Base-by-base conservation (phyloP, 1,140 invertebrate species). In the Philaenus spumarius region DNA sequence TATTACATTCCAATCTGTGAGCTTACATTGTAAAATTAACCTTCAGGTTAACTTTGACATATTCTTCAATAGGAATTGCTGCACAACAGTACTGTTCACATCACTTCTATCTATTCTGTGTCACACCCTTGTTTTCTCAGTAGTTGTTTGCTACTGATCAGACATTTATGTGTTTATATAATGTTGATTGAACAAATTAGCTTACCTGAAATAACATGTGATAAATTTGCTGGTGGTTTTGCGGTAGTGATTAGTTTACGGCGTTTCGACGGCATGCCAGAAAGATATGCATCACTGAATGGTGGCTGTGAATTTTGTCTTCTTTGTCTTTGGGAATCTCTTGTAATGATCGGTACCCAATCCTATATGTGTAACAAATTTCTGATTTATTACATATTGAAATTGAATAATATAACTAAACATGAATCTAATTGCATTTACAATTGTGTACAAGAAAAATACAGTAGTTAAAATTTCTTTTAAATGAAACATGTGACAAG, bases 221-320 rank as follows among this genome's bases (percentile, higher is more conserved):
- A 54, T 14, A 66, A 53, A 52, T 59, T 64, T 22, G 58, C 56
- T 15, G 60, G 57, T 26, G 67, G 66, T 58, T 68, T 69, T 42
- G 55, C 42, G 30, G 54, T 61, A 3, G 63, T 64, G 2, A 85
- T 80, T 53, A 90, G 72, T 72, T 89, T 89, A 62, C 89, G 80
- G 15, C 89, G 77, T 71, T 92, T 93, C 37, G 81, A 82, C 11
- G 90, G 88, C 80, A 92, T 82, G 7, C 85, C 85, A 19, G 82
- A 82, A 34, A 92, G 73, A 69, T 93, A 93, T n/a, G 87, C 87
- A 73, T 92, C 89, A 62, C 87, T 90, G 61, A 87, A 85, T 6
- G 83, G 81, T 4, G 73, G 63, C 53, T 80, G 75, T 7, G 71
- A 67, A 22, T 69, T 69, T 57, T 78, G 80, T 60, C 82, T 73